phyloP scores from a whole-genome alignment of 2,113 vertebrate genomes.

The Nothobranchius kuhntae region DNA sequence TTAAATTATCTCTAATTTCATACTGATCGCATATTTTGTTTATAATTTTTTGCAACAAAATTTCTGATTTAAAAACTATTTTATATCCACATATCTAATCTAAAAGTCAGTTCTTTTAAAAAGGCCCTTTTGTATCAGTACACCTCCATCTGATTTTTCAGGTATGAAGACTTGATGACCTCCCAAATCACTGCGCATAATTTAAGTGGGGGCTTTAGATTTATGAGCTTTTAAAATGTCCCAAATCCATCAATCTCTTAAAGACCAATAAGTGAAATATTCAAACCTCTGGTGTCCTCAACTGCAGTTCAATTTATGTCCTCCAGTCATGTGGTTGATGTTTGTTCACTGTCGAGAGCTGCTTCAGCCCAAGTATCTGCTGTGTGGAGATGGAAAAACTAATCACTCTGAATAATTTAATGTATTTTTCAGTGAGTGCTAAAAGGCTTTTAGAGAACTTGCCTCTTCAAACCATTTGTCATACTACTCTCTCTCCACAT shows the following conservation, averaged over 20 bases:
- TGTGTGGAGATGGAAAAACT: conserved; percentile 21
- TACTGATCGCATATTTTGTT: no score
- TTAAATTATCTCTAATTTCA: no score
- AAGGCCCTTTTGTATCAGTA: not conserved
- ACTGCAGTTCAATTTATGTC: conserved; percentile 27
- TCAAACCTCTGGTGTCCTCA: conserved; percentile 32
- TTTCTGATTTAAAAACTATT: no score
- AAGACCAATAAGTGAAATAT: conserved; percentile 46
- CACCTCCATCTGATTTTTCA: not conserved
- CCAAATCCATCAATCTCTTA: conserved; percentile 25
- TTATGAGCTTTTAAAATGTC: conserved; percentile 16
- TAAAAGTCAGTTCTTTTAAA: not conserved
- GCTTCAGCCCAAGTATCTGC: conserved; percentile 28
- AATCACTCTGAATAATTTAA: conserved; percentile 49
- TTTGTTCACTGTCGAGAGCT: conserved; percentile 4
- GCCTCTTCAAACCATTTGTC: conserved; percentile 38
- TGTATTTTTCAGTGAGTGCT: conserved; percentile 56
- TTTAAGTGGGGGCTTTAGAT: conserved; percentile 3
- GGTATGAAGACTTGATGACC: not conserved
- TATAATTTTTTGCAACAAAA: no score
- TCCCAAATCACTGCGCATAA: not conserved
- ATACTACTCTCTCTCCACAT: conserved; percentile 14
- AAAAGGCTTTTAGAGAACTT: conserved; percentile 52
- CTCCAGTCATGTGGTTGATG: conserved; percentile 16
- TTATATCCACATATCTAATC: no score